Base-by-base conservation (phyloP, 1,140 invertebrate genomes). In the Triops cancriformis region DNA sequence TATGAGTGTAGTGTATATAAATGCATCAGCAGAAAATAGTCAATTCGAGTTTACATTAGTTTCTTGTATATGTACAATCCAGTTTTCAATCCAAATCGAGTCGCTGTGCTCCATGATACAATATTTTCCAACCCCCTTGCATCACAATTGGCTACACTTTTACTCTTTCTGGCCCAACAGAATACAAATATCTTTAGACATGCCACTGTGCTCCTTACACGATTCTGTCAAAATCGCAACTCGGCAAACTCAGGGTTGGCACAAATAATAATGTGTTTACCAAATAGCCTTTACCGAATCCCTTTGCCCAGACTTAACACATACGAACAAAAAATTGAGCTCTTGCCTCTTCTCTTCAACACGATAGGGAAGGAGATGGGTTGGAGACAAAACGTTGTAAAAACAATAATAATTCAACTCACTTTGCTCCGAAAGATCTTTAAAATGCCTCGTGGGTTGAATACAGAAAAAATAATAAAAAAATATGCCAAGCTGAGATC, bases 241-340 rank as follows among this genome's bases (percentile, higher is more conserved):
- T 64, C 51, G 51, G 51, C 51, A 64, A 64, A 64, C n/a, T 64
- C 51, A 64, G 51, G 51, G 51, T 64, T 64, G 51, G 51, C 51
- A 64, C 51, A 64, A 64, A 64, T 64, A 64, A 64, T 64, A 64
- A 64, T 64, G 51, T 23, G 14, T 64, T 64, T 64, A 64, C 51
- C 51, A 64, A 64, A 64, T 64, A 64, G 51, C 51, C 51, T 23
- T 64, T 64, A 64, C 23, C 51, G 51, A 10, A 64, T 64, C 51
- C 51, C 51, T 51, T 51, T 18, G 0, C 45, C 45, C 45, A 6
- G 14, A 64, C n/a, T 64, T 64, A 64, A 4, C 18, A 64, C 18
- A 64, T 23, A 64, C 23, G 51, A 23, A 64, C n/a, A 23, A 64
- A 64, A n/a, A 64, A 6, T 64, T 18, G 7, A 64, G 18, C 51